These are phyloP conservation scores for Speoplatyrhinus poulsoni DNA, from an alignment of 2,113 vertebrate genomes.

Conservation along the genomic window DNA sequence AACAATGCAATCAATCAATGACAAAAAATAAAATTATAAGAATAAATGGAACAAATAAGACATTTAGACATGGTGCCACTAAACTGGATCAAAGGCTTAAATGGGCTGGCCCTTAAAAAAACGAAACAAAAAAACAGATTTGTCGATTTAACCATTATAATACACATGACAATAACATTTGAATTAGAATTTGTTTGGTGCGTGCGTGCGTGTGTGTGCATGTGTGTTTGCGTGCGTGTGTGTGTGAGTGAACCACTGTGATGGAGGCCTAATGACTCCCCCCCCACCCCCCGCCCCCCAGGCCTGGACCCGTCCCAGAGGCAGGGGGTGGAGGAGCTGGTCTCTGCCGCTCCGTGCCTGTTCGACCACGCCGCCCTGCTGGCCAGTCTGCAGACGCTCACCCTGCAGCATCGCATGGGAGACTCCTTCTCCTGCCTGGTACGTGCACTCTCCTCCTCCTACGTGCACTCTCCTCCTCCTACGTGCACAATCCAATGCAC, in stretches of 20 bases:
- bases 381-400: slow-evolving; percentile 87
- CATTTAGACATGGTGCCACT: too few relatives aligned
- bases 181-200: too few relatives aligned
- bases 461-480: too few relatives aligned
- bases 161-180: too few relatives aligned
- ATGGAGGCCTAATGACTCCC: neutral
- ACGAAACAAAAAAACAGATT: too few relatives aligned
- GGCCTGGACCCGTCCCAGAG: slow-evolving; percentile 88
- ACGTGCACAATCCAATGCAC: neutral
- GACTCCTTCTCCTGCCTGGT: slow-evolving; percentile 99
- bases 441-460: slow-evolving; percentile 13
- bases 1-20: too few relatives aligned
- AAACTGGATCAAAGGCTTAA: too few relatives aligned
- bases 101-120: too few relatives aligned
- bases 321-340: slow-evolving; percentile 92
- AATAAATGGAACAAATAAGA: too few relatives aligned
- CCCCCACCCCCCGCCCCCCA: slow-evolving; percentile 35
- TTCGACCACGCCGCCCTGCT: slow-evolving; percentile 91
- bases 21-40: too few relatives aligned
- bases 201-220: too few relatives aligned
- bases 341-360: slow-evolving; percentile 87
- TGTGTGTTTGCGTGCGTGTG: neutral
- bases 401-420: slow-evolving; percentile 92
- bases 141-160: too few relatives aligned
- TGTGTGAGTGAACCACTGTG: neutral